These are phyloP conservation scores for Scyliorhinus canicula DNA, from an alignment of 2,797 vertebrate genomes.

Conservation along the genomic window DNA sequence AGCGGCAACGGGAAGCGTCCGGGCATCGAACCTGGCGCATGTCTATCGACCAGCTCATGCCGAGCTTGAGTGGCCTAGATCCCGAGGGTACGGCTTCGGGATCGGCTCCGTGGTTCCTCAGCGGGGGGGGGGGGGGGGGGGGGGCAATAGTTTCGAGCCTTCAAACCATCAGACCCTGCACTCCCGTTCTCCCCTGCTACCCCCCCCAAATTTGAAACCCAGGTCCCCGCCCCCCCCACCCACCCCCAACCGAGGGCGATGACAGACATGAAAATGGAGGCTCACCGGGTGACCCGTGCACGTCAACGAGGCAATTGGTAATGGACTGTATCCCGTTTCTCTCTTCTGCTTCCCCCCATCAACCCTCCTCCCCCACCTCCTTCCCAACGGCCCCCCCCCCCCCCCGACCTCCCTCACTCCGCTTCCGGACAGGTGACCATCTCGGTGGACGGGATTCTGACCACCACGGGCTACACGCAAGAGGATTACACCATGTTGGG, in stretches of 20 bases:
- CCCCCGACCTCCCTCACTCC: too few species aligned
- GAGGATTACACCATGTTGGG: slow-evolving; percentile 96
- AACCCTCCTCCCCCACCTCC: background rate
- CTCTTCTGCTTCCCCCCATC: background rate
- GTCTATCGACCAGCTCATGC: too few species aligned
- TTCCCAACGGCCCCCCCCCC: too few species aligned
- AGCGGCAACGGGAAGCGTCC: too few species aligned
- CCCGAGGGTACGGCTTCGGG: too few species aligned
- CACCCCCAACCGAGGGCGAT: background rate
- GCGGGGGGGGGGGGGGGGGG: too few species aligned
- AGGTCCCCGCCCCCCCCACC: too few species aligned
- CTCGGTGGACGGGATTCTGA: slow-evolving; percentile 86
- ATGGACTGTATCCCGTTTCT: background rate
- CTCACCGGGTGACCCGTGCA: background rate
- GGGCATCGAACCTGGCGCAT: too few species aligned
- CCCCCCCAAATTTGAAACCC: too few species aligned
- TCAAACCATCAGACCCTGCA: slow-evolving; percentile 6
- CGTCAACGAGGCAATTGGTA: background rate
- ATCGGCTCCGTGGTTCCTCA: too few species aligned
- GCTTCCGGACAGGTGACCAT: slow-evolving; percentile 75
- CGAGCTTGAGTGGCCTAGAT: too few species aligned
- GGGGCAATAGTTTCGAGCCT: too few species aligned
- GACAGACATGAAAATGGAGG: slow-evolving; percentile 27
- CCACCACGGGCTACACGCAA: slow-evolving; percentile 90
- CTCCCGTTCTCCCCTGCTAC: background rate